Percentiles rank a stretch among this genome's conserved stretches.
phyloP scores from a whole-genome alignment of 2,797 vertebrate species.

The Propithecus perrieri region DNA sequence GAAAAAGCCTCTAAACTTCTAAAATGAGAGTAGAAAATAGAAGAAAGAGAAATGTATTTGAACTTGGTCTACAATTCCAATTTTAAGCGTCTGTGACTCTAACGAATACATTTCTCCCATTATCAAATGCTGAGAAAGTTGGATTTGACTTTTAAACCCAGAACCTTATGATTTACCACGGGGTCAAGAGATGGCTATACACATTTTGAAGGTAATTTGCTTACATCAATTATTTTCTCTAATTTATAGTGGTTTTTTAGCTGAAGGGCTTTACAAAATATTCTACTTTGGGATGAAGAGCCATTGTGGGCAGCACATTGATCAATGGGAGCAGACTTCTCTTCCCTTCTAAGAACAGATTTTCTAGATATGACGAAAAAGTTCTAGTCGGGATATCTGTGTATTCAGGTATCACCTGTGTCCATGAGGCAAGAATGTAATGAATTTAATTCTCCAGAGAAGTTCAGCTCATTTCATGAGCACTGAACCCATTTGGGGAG shows the following conservation, averaged over 20 bases:
- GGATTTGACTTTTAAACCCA: constrained; percentile 6
- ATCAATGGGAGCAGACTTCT: not conserved
- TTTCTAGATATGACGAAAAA: not conserved
- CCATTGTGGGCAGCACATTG: not conserved
- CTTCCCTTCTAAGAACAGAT: not conserved
- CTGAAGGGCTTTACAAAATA: not conserved
- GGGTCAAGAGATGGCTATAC: not conserved
- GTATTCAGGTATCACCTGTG: constrained; percentile 13
- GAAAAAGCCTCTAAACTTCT: not conserved
- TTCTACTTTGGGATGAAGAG: not conserved
- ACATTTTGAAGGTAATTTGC: not conserved
- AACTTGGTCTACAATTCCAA: not conserved
- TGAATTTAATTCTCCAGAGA: constrained; percentile 58
- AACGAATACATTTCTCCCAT: not conserved
- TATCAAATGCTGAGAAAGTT: not conserved
- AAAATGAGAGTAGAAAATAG: not conserved
- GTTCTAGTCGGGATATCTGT: not conserved
- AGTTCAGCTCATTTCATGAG: constrained; percentile 62
- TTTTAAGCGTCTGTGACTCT: not conserved
- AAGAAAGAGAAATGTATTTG: constrained; percentile 4
- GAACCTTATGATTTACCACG: not conserved
- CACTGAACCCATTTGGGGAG: constrained; percentile 38
- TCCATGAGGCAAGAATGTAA: constrained; percentile 47
- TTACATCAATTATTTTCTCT: not conserved
- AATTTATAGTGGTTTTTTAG: not conserved